Conservation (phyloP, 2,888 invertebrate genomes). For the Lasioglossum villosulum region DNA sequence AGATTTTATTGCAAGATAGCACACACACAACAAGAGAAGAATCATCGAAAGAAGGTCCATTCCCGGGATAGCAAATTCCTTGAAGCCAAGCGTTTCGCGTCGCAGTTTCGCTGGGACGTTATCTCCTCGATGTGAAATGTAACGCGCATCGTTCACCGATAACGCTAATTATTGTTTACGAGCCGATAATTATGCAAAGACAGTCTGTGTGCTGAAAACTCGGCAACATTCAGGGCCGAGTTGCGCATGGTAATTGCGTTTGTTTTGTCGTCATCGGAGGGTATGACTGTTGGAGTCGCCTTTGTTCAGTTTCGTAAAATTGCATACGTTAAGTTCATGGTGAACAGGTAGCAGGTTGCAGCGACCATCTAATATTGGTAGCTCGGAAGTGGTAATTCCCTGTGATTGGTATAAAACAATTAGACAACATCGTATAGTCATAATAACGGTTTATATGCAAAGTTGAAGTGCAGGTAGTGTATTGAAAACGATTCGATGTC, state of each 20-base stretch:
- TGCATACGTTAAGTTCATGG: not conserved
- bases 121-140: conserved; percentile 33
- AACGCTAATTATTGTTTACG: conserved; percentile 69
- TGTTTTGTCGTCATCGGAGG: not conserved
- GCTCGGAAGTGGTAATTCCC: not conserved
- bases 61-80: conserved; percentile 3
- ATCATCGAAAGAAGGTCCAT: not conserved
- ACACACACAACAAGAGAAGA: too few relatives aligned
- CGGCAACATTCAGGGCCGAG: conserved; percentile 20
- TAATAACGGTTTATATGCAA: too few relatives aligned
- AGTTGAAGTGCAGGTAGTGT: too few relatives aligned
- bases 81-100: conserved; percentile 18
- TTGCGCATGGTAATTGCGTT: not conserved
- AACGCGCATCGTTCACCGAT: conserved; percentile 54
- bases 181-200: conserved; percentile 58
- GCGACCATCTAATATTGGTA: not conserved
- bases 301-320: not conserved
- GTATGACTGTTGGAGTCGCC: too few relatives aligned
- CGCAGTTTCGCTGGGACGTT: conserved; percentile 24
- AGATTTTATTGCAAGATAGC: too few relatives aligned
- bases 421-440: not conserved
- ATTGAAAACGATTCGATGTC: too few relatives aligned
- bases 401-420: not conserved
- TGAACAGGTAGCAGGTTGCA: not conserved
- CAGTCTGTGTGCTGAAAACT: conserved; percentile 25